These are phyloP conservation scores for Rostratula benghalensis DNA, from an alignment of 2,113 vertebrate genomes.

Conservation along the genomic window DNA sequence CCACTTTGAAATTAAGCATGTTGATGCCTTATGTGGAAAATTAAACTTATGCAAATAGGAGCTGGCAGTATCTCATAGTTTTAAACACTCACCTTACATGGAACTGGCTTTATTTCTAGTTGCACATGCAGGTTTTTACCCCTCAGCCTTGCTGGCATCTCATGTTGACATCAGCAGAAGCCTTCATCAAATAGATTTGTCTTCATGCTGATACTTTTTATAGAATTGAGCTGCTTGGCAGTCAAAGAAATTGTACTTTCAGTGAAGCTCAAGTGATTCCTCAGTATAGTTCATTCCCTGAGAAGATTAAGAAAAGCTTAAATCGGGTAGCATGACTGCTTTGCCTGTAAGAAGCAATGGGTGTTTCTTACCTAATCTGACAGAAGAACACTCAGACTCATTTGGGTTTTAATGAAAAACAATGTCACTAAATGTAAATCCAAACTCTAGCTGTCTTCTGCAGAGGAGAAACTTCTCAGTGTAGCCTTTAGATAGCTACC, in stretches of 20 bases:
- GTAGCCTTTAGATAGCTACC: not conserved
- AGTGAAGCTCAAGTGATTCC: constrained; percentile 32
- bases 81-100: not conserved
- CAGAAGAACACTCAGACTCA: not conserved
- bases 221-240: constrained; percentile 19
- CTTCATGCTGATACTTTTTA: constrained; percentile 9
- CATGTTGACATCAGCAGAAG: constrained; percentile 18
- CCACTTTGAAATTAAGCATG: not conserved
- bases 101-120: not conserved
- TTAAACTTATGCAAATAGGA: not conserved
- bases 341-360: not conserved
- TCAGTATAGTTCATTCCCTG: constrained; percentile 9
- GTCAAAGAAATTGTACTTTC: constrained; percentile 19
- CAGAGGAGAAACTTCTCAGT: not conserved
- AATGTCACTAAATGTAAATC: constrained; percentile 22
- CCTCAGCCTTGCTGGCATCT: not conserved
- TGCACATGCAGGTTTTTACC: constrained; percentile 9
- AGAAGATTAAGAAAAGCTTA: constrained; percentile 57
- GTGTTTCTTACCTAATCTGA: constrained; percentile 8
- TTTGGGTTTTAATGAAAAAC: constrained; percentile 14
- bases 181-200: constrained; percentile 21
- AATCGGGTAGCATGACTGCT: constrained; percentile 15
- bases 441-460: not conserved
- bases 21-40: not conserved
- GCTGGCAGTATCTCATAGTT: not conserved